Conservation (phyloP, 2,113 vertebrate genomes). For the Phaethornis superciliosus region DNA sequence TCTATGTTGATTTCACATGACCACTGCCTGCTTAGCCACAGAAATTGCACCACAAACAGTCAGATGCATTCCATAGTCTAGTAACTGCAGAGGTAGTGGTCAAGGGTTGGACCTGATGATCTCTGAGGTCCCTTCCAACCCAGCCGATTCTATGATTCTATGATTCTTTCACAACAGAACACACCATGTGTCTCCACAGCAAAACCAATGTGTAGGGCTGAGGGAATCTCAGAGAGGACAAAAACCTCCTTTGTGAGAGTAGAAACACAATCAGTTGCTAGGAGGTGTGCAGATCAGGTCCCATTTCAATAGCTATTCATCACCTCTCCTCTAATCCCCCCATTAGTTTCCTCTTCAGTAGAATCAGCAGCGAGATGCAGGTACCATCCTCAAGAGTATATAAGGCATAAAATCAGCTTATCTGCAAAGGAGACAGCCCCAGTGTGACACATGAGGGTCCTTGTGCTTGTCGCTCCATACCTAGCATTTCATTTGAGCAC, state of each 20-base stretch:
- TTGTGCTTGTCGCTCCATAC: background rate
- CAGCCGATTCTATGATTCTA: too few relatives aligned
- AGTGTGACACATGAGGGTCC: background rate
- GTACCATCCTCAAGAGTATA: background rate
- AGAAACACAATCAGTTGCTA: background rate
- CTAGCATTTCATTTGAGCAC: background rate
- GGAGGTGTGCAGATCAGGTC: background rate
- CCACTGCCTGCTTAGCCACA: background rate
- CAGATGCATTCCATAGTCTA: background rate
- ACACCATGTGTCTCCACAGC: background rate
- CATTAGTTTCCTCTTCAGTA: background rate
- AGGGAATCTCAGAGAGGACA: background rate
- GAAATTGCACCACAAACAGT: background rate
- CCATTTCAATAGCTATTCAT: background rate
- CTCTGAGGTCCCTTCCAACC: too few relatives aligned
- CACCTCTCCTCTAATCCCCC: background rate
- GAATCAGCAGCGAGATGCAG: background rate
- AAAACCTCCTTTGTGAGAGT: background rate
- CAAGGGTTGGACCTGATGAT: too few relatives aligned
- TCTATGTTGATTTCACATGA: background rate
- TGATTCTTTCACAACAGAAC: background rate
- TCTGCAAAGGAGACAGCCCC: background rate
- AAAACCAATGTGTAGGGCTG: rapidly evolving
- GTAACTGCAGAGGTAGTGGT: too few relatives aligned
- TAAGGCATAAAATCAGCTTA: background rate